phyloP scores from a whole-genome alignment of 2,888 invertebrate genomes.

The Octonoba sinensis region DNA sequence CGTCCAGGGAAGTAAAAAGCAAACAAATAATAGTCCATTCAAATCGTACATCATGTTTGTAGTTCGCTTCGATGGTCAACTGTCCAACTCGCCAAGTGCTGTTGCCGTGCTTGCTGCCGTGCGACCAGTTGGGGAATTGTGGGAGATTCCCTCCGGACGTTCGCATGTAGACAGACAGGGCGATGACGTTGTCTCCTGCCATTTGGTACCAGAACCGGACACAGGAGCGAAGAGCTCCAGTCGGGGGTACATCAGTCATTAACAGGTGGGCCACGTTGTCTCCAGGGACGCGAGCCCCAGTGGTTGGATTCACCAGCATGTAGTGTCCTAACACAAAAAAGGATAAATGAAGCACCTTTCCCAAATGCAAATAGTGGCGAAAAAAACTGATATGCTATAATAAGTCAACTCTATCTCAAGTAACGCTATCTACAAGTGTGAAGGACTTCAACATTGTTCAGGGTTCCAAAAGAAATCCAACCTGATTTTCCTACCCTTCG shows the following conservation, averaged over 20 bases:
- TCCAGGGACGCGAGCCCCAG: constrained; percentile 26
- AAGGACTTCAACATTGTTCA: too few relatives aligned
- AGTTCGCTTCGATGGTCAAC: constrained; percentile 39
- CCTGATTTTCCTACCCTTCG: too few relatives aligned
- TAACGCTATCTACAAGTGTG: too few relatives aligned
- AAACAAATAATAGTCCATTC: too few relatives aligned
- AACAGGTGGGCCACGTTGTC: constrained; percentile 53
- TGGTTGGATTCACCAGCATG: constrained; percentile 53
- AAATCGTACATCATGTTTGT: constrained; percentile 53
- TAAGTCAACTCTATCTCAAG: too few relatives aligned
- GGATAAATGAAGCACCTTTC: too few relatives aligned
- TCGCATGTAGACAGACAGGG: constrained; percentile 50
- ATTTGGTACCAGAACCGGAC: constrained; percentile 70
- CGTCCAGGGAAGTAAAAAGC: too few relatives aligned
- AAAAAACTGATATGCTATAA: too few relatives aligned
- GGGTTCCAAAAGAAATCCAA: too few relatives aligned
- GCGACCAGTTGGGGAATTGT: constrained; percentile 48
- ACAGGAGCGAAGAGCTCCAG: constrained; percentile 25
- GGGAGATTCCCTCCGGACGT: constrained; percentile 12
- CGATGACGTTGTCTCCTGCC: constrained; percentile 68
- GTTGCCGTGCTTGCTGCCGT: constrained; percentile 37
- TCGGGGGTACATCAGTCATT: constrained; percentile 49
- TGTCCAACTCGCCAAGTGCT: constrained; percentile 62
- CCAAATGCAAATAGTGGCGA: too few relatives aligned
- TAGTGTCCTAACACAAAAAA: constrained; percentile 43